Conservation (phyloP, 2,888 invertebrate species). For the Xylota sylvarum region DNA sequence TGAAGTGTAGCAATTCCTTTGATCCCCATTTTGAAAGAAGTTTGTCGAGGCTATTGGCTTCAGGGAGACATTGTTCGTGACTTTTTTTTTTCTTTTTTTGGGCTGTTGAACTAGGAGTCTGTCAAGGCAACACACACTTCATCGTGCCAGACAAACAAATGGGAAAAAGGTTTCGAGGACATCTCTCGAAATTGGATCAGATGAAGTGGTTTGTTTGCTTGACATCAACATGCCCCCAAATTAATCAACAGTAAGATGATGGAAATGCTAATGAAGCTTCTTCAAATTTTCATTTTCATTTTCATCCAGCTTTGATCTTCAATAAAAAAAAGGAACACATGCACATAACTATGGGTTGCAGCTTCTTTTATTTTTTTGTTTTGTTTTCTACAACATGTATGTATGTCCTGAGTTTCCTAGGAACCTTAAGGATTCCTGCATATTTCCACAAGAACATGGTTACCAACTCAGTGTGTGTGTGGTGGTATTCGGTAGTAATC, state of each 20-base stretch:
- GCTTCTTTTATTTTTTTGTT: background rate
- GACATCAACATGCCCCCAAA: constrained; percentile 25
- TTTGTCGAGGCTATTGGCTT: background rate
- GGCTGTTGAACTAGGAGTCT: constrained; percentile 8
- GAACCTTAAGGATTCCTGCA: constrained; percentile 4
- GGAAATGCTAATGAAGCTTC: constrained; percentile 48
- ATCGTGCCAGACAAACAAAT: background rate
- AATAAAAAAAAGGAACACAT: constrained; percentile 10
- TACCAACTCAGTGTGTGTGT: constrained; percentile 22
- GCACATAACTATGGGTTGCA: constrained; percentile 21
- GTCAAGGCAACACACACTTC: background rate
- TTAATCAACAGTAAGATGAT: constrained; percentile 50
- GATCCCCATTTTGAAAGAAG: constrained; percentile 19
- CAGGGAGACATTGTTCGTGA: background rate
- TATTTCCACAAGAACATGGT: constrained; percentile 9
- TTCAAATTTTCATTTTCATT: constrained; percentile 27
- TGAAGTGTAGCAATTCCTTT: constrained; percentile 13
- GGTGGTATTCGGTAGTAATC: constrained; percentile 21
- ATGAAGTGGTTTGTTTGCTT: constrained; percentile 23
- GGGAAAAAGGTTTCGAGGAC: background rate
- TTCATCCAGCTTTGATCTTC: constrained; percentile 30
- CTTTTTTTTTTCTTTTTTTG: background rate
- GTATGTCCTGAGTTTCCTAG: background rate
- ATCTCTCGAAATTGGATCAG: constrained; percentile 14
- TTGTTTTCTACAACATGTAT: constrained; percentile 2